Evolutionary conservation across 1,140 invertebrate genomes (phyloP).

Genomic region (Helicoverpa zea): DNA sequence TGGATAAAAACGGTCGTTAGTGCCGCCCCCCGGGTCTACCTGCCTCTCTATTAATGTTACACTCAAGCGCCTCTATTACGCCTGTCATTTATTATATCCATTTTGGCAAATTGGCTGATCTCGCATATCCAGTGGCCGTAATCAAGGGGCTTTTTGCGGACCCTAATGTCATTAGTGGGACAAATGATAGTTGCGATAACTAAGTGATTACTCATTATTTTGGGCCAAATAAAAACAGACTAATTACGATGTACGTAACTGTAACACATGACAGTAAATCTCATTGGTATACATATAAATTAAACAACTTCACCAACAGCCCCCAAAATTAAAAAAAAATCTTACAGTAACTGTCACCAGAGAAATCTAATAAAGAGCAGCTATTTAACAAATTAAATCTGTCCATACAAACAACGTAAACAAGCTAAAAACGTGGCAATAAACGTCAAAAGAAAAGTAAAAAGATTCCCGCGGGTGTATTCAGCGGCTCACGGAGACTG

Average conservation of each 20-base stretch:
- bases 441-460: conserved; percentile 73
- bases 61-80: conserved; percentile 84
- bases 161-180: conserved; percentile 38
- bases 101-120: conserved; percentile 84
- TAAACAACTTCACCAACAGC: not conserved
- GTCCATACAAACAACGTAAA: conserved; percentile 48
- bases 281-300: not conserved
- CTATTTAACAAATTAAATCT: conserved; percentile 49
- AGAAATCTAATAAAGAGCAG: conserved; percentile 44
- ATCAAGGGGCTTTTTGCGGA: conserved; percentile 38
- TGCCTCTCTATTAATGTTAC: conserved; percentile 84
- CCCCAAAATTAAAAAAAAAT: conserved; percentile 16
- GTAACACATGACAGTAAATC: too few relatives aligned
- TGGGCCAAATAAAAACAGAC: not conserved
- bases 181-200: conserved; percentile 15
- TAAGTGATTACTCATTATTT: conserved; percentile 24
- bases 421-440: conserved; percentile 55
- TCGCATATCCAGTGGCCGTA: conserved; percentile 59
- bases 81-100: conserved; percentile 85
- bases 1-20: conserved; percentile 86
- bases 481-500: conserved; percentile 69
- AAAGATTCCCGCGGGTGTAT: conserved; percentile 70
- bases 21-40: conserved; percentile 68
- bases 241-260: not conserved
- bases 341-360: conserved; percentile 17